phyloP scores from a whole-genome alignment of 1,140 invertebrate genomes.

The Brachionus sp. region DNA sequence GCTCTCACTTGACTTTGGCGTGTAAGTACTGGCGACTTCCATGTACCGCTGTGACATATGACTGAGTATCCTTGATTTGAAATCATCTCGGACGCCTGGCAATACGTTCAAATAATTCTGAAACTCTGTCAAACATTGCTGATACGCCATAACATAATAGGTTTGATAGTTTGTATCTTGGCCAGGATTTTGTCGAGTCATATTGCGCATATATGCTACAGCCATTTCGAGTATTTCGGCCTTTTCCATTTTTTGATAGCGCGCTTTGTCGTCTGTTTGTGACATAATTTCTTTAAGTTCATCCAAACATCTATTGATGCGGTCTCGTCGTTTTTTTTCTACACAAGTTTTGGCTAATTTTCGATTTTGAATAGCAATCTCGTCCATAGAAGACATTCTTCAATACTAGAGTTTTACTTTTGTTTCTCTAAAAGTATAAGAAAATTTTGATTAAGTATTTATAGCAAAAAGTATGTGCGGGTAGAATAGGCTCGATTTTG shows the following conservation, averaged over 20 bases:
- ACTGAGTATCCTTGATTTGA: not conserved
- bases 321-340: conserved; percentile 45
- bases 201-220: conserved; percentile 34
- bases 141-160: conserved; percentile 23
- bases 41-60: conserved; percentile 16
- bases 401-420: not conserved
- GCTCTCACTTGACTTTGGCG: not conserved
- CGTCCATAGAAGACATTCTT: conserved; percentile 8
- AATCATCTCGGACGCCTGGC: conserved; percentile 15
- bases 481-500: not conserved
- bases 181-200: not conserved
- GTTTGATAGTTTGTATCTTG: not conserved
- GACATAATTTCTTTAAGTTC: conserved; percentile 44
- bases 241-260: conserved; percentile 47
- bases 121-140: conserved; percentile 35
- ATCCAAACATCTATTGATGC: conserved; percentile 45
- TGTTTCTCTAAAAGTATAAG: not conserved
- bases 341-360: conserved; percentile 46
- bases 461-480: not conserved
- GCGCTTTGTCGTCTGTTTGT: conserved; percentile 32
- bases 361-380: conserved; percentile 44
- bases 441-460: conserved; percentile 31
- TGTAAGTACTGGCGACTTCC: not conserved
- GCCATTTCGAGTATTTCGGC: conserved; percentile 47
- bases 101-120: conserved; percentile 33